Percentiles rank a stretch among this genome's conserved stretches.
phyloP scores from a whole-genome alignment of 2,797 vertebrate genomes.

The Taenioides sp. region DNA sequence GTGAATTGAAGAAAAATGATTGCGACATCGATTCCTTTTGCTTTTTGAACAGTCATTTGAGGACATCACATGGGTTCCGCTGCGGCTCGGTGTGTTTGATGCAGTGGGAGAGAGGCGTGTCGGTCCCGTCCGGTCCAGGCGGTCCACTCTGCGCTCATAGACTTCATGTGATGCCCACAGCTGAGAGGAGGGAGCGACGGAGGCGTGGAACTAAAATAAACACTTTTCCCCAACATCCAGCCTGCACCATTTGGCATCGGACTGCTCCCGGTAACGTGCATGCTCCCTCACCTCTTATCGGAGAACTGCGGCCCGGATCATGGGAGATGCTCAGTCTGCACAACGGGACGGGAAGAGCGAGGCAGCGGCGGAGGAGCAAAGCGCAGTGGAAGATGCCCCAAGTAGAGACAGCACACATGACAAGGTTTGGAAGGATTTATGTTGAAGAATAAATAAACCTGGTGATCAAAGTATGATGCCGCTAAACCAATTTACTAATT shows the following conservation, averaged over 20 bases:
- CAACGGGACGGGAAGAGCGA: conserved; percentile 68
- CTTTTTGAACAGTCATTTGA: conserved; percentile 37
- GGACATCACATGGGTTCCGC: conserved; percentile 25
- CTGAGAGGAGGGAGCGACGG: conserved; percentile 31
- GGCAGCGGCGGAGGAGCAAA: conserved; percentile 54
- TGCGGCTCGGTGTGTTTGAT: conserved; percentile 47
- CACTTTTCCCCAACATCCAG: conserved; percentile 59
- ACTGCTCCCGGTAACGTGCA: conserved; percentile 4
- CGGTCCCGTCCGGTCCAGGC: conserved; percentile 44
- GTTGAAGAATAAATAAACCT: not conserved
- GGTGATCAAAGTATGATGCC: too few species aligned
- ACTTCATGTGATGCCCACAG: conserved; percentile 84
- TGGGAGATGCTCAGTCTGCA: conserved; percentile 86
- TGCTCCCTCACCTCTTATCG: conserved; percentile 22
- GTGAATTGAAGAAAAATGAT: not conserved
- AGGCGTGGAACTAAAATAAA: conserved; percentile 78
- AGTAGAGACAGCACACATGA: conserved; percentile 36
- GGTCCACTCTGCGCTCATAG: conserved; percentile 38
- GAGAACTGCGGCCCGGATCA: conserved; percentile 56
- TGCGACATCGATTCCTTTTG: not conserved
- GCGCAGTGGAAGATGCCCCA: conserved; percentile 54
- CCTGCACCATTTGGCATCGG: conserved; percentile 67
- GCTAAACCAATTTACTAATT: not conserved
- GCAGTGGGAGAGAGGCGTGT: conserved; percentile 61
- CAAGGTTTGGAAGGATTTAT: conserved; percentile 52